These are phyloP conservation scores for Drepana arcuata DNA, from an alignment of 1,140 invertebrate species.

Conservation along the genomic window DNA sequence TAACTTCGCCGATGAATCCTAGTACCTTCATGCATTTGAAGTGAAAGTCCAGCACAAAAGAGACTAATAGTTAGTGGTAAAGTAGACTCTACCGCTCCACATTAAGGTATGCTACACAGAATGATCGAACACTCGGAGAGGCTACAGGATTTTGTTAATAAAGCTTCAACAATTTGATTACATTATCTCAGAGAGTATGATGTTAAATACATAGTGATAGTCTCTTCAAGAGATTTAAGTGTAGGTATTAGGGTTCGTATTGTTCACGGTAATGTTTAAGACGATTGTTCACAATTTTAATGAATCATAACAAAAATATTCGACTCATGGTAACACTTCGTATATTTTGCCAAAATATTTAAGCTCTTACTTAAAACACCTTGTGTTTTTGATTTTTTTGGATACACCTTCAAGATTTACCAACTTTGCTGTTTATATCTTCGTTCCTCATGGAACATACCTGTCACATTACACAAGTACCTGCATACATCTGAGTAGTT, in stretches of 20 bases:
- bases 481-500: too few relatives aligned
- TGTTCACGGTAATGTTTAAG: conserved; percentile 20
- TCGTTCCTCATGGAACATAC: too few relatives aligned
- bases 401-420: too few relatives aligned
- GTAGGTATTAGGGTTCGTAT: conserved; percentile 27
- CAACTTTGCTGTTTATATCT: too few relatives aligned
- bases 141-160: too few relatives aligned
- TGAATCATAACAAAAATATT: conserved; percentile 11
- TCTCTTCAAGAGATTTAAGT: conserved; percentile 30
- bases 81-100: too few relatives aligned
- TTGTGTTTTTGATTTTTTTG: too few relatives aligned
- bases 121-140: too few relatives aligned
- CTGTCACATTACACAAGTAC: too few relatives aligned
- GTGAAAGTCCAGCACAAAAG: conserved; percentile 29
- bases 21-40: conserved; percentile 44
- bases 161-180: too few relatives aligned
- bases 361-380: conserved; percentile 2
- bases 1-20: conserved; percentile 34
- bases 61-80: too few relatives aligned
- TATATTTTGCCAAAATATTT: conserved; percentile 6
- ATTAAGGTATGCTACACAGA: too few relatives aligned
- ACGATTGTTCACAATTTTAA: conserved; percentile 19
- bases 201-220: conserved; percentile 28
- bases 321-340: conserved; percentile 17
- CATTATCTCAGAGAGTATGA: conserved; percentile 21